Evolutionary conservation across 2,113 vertebrate genomes (phyloP).

Genomic region (Benitochromis conjunctus): DNA sequence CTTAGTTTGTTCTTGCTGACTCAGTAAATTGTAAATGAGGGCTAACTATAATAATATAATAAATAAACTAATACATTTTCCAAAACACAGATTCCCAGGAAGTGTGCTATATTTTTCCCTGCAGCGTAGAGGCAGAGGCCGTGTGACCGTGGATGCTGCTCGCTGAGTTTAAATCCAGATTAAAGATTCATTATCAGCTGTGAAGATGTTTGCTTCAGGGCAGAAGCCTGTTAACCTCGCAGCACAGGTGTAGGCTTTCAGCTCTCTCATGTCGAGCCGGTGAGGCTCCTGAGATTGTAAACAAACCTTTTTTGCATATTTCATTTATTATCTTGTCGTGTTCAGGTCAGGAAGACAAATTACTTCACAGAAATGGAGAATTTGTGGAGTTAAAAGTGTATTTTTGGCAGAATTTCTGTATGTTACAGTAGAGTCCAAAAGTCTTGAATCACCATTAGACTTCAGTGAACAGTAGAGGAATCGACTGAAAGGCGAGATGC

Average conservation of each 20-base stretch:
- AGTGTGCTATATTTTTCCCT: neutral
- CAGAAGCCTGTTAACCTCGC: neutral
- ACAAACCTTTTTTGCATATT: neutral
- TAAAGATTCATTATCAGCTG: slow-evolving; percentile 25
- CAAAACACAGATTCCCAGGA: neutral
- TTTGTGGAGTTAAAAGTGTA: fast-evolving
- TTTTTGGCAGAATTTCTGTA: fast-evolving
- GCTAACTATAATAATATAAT: neutral
- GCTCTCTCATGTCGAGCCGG: neutral
- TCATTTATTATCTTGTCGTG: fast-evolving
- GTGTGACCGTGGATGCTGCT: neutral
- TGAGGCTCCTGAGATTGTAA: neutral
- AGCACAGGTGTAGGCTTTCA: neutral
- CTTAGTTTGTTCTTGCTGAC: neutral
- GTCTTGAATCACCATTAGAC: neutral
- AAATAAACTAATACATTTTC: no score
- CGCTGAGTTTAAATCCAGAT: slow-evolving; percentile 7
- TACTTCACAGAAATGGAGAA: neutral
- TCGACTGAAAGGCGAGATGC: neutral
- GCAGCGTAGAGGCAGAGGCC: fast-evolving
- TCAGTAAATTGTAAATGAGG: neutral
- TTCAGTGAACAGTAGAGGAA: neutral
- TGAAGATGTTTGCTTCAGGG: neutral
- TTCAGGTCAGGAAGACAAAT: neutral
- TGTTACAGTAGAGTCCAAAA: fast-evolving